phyloP scores from a whole-genome alignment of 2,113 vertebrate species.

The Circaetus cinerascens region DNA sequence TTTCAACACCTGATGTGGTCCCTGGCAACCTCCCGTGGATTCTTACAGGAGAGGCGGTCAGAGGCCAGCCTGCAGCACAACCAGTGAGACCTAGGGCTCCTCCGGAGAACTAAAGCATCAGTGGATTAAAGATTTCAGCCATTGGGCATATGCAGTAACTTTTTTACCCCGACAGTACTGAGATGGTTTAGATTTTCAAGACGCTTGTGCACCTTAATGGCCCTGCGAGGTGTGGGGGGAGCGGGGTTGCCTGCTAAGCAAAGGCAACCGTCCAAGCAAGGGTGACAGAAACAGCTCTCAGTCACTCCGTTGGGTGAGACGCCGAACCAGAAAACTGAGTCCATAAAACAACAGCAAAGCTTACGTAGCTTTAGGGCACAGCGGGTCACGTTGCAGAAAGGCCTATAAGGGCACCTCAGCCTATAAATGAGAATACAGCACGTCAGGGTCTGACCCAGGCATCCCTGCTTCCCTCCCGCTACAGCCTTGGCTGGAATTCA shows the following conservation, averaged over 20 bases:
- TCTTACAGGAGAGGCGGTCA: not conserved
- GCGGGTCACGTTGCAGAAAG: not conserved
- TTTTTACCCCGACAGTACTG: not conserved
- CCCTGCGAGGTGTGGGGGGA: not conserved
- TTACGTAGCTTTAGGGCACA: not conserved
- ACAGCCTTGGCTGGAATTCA: not conserved
- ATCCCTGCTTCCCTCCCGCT: not conserved
- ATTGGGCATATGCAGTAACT: not conserved
- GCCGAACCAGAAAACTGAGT: not conserved
- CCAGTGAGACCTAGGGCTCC: not conserved
- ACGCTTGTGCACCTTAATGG: not conserved
- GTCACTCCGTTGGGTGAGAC: not conserved
- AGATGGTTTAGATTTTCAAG: not conserved
- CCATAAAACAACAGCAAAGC: not conserved
- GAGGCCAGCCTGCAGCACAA: not conserved
- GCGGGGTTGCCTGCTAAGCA: not conserved
- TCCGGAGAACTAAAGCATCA: not conserved
- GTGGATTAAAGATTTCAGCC: not conserved
- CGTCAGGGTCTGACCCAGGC: not conserved
- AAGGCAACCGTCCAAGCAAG: not conserved
- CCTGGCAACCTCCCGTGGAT: not conserved
- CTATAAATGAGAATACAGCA: not conserved
- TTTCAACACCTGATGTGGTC: not conserved
- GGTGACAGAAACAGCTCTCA: not conserved
- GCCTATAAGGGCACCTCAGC: not conserved